A percentile compares a stretch with the other conserved stretches of the same genome.
Conservation (phyloP, 2,888 invertebrate species). For the Sabatieria punctata region DNA sequence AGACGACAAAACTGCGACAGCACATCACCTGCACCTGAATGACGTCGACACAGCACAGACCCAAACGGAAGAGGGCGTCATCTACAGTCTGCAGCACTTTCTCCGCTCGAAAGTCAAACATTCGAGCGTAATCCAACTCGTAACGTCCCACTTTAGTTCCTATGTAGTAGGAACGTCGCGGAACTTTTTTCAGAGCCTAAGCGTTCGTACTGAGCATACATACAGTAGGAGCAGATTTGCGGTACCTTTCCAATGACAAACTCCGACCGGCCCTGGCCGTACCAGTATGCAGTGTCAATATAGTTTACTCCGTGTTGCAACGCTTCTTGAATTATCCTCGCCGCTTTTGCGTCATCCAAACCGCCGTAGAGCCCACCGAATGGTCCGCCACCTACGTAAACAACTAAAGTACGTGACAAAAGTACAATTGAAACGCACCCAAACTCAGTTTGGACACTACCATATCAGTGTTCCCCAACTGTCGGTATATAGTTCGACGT, state of each 20-base stretch:
- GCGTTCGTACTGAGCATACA: background rate
- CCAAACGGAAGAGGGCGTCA: slow-evolving; percentile 52
- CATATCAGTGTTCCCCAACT: slow-evolving; percentile 43
- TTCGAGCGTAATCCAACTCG: slow-evolving; percentile 46
- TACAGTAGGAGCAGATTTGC: background rate
- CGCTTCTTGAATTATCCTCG: slow-evolving; percentile 50
- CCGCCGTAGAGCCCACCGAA: slow-evolving; percentile 23
- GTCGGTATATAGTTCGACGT: slow-evolving; percentile 16
- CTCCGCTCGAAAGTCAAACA: slow-evolving; percentile 68
- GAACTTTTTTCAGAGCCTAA: slow-evolving; percentile 53
- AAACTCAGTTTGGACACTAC: slow-evolving; percentile 19
- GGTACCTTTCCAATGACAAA: slow-evolving; percentile 55
- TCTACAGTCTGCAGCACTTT: slow-evolving; percentile 57
- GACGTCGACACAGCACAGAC: slow-evolving; percentile 65
- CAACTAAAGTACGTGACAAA: no score
- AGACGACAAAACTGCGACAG: background rate
- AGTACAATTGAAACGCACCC: no score
- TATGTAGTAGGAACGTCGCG: slow-evolving; percentile 62
- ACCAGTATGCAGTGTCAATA: slow-evolving; percentile 79
- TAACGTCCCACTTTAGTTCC: slow-evolving; percentile 82
- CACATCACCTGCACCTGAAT: slow-evolving; percentile 65
- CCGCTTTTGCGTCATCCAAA: slow-evolving; percentile 47
- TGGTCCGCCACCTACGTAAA: slow-evolving; percentile 21
- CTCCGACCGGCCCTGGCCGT: slow-evolving; percentile 73
- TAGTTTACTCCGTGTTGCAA: slow-evolving; percentile 68